Evolutionary conservation across 1,140 invertebrate genomes (phyloP).

Genomic region (Drosophila arawakana): DNA sequence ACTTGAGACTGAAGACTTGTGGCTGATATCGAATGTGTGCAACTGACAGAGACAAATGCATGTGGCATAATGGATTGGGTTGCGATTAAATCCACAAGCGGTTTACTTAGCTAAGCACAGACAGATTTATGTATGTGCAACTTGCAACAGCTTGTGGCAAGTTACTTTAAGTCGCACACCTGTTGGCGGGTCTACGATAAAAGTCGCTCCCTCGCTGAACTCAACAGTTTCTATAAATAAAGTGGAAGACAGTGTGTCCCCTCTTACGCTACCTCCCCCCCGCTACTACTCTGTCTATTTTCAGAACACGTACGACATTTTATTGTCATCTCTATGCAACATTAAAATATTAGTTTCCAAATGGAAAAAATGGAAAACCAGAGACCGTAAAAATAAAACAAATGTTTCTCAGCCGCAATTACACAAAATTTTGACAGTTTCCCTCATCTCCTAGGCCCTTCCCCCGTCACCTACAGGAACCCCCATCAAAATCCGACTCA

Average conservation of each 20-base stretch:
- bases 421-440: constrained; percentile 54
- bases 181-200: constrained; percentile 34
- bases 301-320: constrained; percentile 27
- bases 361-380: constrained; percentile 12
- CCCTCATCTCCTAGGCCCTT: constrained; percentile 16
- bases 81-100: constrained; percentile 20
- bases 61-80: constrained; percentile 24
- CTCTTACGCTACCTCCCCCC: background rate
- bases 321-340: constrained; percentile 50
- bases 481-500: background rate
- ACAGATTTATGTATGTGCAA: constrained; percentile 35
- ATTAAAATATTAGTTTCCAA: constrained; percentile 63
- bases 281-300: constrained; percentile 12
- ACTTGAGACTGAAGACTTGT: background rate
- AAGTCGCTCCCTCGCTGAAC: background rate
- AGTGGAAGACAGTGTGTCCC: background rate
- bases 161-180: constrained; percentile 31
- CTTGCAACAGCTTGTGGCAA: background rate
- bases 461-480: background rate
- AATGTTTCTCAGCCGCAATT: constrained; percentile 50
- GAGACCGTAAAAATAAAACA: constrained; percentile 52
- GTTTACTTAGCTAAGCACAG: background rate
- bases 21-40: constrained; percentile 13
- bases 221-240: constrained; percentile 23
- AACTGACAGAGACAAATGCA: constrained; percentile 39